phyloP scores from a whole-genome alignment of 92 coral and sea anemone genomes.

The Epizoanthus illoricatus region DNA sequence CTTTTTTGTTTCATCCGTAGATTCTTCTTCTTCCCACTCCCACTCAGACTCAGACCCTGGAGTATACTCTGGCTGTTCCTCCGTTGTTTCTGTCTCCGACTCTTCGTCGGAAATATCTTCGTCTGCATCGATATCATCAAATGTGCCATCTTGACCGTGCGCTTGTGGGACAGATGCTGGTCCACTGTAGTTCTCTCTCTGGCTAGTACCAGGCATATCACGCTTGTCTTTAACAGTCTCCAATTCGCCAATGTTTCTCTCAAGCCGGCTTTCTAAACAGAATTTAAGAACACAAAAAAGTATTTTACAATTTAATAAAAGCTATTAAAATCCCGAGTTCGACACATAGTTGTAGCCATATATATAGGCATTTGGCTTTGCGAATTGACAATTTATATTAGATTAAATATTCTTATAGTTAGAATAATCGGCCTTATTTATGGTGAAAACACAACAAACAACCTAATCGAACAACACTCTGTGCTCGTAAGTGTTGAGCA shows the following conservation, averaged over 20 bases:
- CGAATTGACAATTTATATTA: too few relatives aligned
- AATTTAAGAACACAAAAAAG: neutral
- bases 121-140: neutral
- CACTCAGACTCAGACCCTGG: slow-evolving; percentile 11
- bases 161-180: neutral
- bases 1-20: slow-evolving; percentile 11
- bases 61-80: slow-evolving; percentile 13
- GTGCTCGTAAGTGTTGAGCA: too few relatives aligned
- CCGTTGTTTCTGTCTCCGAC: slow-evolving; percentile 8
- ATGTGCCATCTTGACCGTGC: neutral
- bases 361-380: too few relatives aligned
- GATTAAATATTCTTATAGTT: too few relatives aligned
- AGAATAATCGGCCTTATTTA: too few relatives aligned
- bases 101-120: neutral
- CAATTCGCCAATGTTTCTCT: neutral
- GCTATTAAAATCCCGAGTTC: too few relatives aligned
- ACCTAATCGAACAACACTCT: too few relatives aligned
- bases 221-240: neutral
- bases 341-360: too few relatives aligned
- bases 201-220: neutral
- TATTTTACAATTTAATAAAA: neutral
- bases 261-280: neutral
- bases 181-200: neutral
- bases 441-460: too few relatives aligned
- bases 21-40: slow-evolving; percentile 13